Evolutionary conservation across 2,797 vertebrate genomes (phyloP).

Genomic region (Clarias pachynema): DNA sequence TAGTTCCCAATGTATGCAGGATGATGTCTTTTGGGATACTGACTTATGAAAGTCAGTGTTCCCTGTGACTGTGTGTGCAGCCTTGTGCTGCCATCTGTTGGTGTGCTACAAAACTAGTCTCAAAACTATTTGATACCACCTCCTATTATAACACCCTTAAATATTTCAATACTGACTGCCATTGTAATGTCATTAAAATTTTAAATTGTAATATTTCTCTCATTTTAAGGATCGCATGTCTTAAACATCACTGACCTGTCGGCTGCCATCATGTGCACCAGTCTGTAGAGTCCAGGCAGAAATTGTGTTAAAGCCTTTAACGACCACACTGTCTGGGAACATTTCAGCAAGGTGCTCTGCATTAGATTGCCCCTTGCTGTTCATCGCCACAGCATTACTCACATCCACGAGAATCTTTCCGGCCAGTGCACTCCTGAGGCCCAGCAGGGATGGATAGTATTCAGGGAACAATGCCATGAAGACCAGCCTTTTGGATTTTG

Average conservation of each 20-base stretch:
- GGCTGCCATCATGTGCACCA: slow-evolving; percentile 86
- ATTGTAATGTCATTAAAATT: background rate
- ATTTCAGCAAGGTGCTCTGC: slow-evolving; percentile 86
- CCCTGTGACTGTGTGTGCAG: too few species aligned
- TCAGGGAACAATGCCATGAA: slow-evolving; percentile 90
- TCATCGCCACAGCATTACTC: slow-evolving; percentile 82
- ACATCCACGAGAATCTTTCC: slow-evolving; percentile 93
- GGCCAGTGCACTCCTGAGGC: slow-evolving; percentile 73
- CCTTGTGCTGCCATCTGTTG: too few species aligned
- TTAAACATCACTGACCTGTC: slow-evolving; percentile 80
- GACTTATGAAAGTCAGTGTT: too few species aligned
- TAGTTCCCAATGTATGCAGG: too few species aligned
- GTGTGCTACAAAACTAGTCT: too few species aligned
- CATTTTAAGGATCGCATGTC: background rate
- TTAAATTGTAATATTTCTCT: background rate
- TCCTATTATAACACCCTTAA: too few species aligned
- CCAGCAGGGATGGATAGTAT: slow-evolving; percentile 84
- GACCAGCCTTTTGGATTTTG: slow-evolving; percentile 76
- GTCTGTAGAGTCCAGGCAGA: slow-evolving; percentile 91
- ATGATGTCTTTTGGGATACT: too few species aligned
- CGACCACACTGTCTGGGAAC: slow-evolving; percentile 87
- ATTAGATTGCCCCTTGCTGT: slow-evolving; percentile 77
- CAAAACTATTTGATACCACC: too few species aligned
- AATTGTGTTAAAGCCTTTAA: slow-evolving; percentile 93
- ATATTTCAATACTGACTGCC: background rate